Evolutionary conservation across 2,888 invertebrate genomes (phyloP).

Genomic region (Nemurella pictetii): DNA sequence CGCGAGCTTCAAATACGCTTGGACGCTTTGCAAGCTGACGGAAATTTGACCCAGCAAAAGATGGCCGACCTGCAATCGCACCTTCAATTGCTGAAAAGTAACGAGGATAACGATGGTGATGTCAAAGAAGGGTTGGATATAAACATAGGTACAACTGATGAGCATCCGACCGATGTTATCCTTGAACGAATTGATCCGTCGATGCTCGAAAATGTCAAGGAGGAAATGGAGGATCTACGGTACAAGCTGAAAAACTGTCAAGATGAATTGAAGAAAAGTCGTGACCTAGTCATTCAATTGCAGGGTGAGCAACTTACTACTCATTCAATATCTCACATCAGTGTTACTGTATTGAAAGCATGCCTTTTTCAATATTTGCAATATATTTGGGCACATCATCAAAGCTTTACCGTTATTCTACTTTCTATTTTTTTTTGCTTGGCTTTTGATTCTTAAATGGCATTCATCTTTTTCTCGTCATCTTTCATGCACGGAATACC

Average conservation of each 20-base stretch:
- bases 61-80: constrained; percentile 41
- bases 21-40: constrained; percentile 53
- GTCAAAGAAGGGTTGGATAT: constrained; percentile 30
- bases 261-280: constrained; percentile 50
- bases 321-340: neutral
- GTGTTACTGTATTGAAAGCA: neutral
- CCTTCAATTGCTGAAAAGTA: constrained; percentile 32
- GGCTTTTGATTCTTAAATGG: neutral
- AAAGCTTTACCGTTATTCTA: neutral
- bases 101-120: constrained; percentile 37
- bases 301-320: constrained; percentile 52
- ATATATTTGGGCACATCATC: neutral
- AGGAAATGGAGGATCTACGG: constrained; percentile 44
- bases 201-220: constrained; percentile 37
- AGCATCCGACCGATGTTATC: constrained; percentile 39
- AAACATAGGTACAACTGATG: constrained; percentile 33
- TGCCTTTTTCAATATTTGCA: neutral
- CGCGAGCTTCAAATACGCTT: constrained; percentile 49
- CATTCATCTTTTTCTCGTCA: neutral
- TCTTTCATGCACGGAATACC: neutral
- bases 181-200: constrained; percentile 38
- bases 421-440: neutral
- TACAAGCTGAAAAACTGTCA: constrained; percentile 51
- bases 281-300: constrained; percentile 50
- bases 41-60: constrained; percentile 53